phyloP scores from a whole-genome alignment of 2,797 vertebrate genomes.

The Darevskia nairensis region DNA sequence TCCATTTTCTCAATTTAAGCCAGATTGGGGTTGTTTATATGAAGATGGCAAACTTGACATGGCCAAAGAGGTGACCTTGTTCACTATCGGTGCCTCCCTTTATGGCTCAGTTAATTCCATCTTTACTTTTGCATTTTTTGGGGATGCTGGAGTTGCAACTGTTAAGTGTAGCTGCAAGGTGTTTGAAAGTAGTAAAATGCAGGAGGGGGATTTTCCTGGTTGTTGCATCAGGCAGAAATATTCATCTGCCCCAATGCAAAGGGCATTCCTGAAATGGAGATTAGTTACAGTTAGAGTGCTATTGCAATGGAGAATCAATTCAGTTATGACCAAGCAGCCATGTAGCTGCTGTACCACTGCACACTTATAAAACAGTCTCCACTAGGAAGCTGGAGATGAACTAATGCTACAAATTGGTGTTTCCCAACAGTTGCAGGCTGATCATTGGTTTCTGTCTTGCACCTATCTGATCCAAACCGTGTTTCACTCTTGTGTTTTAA shows the following conservation, averaged over 20 bases:
- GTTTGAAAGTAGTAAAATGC: neutral
- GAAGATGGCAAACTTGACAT: neutral
- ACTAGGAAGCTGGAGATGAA: neutral
- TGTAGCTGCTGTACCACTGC: neutral
- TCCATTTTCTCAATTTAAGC: neutral
- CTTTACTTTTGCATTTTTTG: neutral
- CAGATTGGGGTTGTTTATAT: neutral
- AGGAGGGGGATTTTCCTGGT: no score
- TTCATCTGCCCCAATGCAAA: neutral
- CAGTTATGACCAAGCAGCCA: neutral
- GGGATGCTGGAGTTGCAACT: neutral
- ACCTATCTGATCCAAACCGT: conserved; percentile 35
- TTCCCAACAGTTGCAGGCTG: conserved; percentile 46
- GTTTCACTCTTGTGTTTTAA: neutral
- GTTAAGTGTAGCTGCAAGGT: neutral
- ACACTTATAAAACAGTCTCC: neutral
- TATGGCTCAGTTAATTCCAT: neutral
- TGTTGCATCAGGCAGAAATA: neutral
- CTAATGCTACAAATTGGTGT: conserved; percentile 47
- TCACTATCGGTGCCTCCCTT: neutral
- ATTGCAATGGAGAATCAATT: neutral
- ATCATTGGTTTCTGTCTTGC: neutral
- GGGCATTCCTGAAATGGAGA: neutral
- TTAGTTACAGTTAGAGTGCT: neutral
- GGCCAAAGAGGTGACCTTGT: neutral